Percentiles rank a stretch among this genome's conserved stretches.
Evolutionary conservation across 1,140 invertebrate species (phyloP).

Genomic region (Calosoma granatense): DNA sequence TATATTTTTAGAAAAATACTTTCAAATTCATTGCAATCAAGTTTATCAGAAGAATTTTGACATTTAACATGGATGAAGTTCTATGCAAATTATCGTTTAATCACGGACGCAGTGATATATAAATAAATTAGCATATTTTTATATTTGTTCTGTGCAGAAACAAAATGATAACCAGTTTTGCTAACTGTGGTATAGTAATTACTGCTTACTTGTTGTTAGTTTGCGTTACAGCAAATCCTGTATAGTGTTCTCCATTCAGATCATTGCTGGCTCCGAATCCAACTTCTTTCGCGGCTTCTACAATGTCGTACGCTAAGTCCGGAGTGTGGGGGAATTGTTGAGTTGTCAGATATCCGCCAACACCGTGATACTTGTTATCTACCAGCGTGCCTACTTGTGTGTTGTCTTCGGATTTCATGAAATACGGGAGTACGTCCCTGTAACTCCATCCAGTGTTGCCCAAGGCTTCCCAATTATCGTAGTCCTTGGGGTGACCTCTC

Average conservation of each 20-base stretch:
- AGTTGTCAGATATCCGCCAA: slow-evolving; percentile 35
- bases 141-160: no score
- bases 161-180: no score
- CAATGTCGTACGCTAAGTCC: slow-evolving; percentile 40
- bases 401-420: slow-evolving; percentile 45
- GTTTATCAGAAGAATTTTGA: no score
- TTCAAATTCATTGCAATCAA: no score
- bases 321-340: slow-evolving; percentile 45
- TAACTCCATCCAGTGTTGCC: slow-evolving; percentile 31
- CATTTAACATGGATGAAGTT: no score
- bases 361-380: slow-evolving; percentile 32
- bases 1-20: no score
- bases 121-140: no score
- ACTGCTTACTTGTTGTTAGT: slow-evolving; percentile 29
- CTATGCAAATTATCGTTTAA: no score
- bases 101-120: no score
- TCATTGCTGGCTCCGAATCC: slow-evolving; percentile 46
- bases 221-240: slow-evolving; percentile 32
- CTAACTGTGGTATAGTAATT: no score
- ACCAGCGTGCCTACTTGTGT: slow-evolving; percentile 38
- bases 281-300: slow-evolving; percentile 46
- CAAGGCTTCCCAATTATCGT: slow-evolving; percentile 52
- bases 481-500: slow-evolving; percentile 57
- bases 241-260: slow-evolving; percentile 42
- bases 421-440: slow-evolving; percentile 43